Evolutionary conservation across 2,888 invertebrate genomes (phyloP), one percentile per base, ranked within the genome.

Genomic region (Acrobasis suavella): DNA sequence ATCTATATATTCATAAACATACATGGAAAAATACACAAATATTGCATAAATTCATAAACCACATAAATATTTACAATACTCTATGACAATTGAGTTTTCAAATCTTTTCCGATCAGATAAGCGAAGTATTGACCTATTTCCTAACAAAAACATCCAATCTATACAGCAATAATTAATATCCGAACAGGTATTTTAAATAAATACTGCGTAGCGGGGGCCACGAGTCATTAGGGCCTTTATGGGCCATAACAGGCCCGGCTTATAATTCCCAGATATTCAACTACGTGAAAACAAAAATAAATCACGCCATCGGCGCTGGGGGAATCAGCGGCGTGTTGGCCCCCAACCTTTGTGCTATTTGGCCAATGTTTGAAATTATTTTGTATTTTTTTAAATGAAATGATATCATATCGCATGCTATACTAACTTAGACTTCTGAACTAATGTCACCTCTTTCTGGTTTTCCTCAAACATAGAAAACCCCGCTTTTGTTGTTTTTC

Each of bases 231-330:
- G 69, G 72, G 72, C 68, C 80, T 71, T 85, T 84, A 85, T 85
- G 78, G 82, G 69, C 81, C 72, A 83, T 85, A 82, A 85, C 78
- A 7, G 32, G 80, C 72, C 75, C 72, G 77, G 80, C 82, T 84
- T 83, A 84, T 83, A 83, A 83, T 84, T 80, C 78, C 73, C 72
- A 74, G 78, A 80, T 78, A 78, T 78, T 77, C 74, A 71, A 75
- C 75, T 72, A 76, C 76, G 78, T 81, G 77, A 81, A 85, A 83
- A 80, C 81, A 80, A 78, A 80, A 80, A 82, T 85, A 85, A 83
- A 85, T 83, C 82, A 82, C 74, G 68, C 62, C 68, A 75, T 80
- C 82, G 81, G 82, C 79, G 73, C 70, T 66, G 67, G 65, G 72
- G 62, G 66, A 58, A 22, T 46, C 42, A 58, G 9, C 16, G 58